These are phyloP conservation scores for Lutraria rhynchaena DNA, from an alignment of 1,140 invertebrate species.

Conservation along the genomic window DNA sequence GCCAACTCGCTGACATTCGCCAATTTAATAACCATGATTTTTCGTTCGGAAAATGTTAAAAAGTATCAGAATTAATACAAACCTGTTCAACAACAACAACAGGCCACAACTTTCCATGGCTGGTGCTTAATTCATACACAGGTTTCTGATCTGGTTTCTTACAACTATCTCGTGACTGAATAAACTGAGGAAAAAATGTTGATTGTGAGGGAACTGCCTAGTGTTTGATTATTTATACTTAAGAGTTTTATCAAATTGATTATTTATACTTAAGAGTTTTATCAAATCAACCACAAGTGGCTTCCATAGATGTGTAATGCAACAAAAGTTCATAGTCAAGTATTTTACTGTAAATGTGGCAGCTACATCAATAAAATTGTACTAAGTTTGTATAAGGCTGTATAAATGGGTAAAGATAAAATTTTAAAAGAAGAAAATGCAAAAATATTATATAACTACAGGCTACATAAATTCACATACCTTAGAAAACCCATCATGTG, in stretches of 20 bases:
- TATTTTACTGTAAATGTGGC: not conserved
- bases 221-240: too few species aligned
- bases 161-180: slow-evolving; percentile 63
- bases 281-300: too few species aligned
- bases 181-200: slow-evolving; percentile 65
- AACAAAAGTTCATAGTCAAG: too few species aligned
- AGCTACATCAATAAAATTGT: not conserved
- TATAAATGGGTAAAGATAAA: not conserved
- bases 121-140: slow-evolving; percentile 65
- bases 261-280: too few species aligned
- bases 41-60: not conserved
- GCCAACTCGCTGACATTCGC: too few species aligned
- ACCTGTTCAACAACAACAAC: slow-evolving; percentile 71
- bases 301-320: too few species aligned
- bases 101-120: slow-evolving; percentile 67
- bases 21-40: too few species aligned
- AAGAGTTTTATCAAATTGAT: too few species aligned
- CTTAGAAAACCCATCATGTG: slow-evolving; percentile 28
- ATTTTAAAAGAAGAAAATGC: not conserved
- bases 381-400: not conserved
- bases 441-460: not conserved
- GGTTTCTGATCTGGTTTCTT: slow-evolving; percentile 64
- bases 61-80: not conserved
- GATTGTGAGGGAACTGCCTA: too few species aligned
- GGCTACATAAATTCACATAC: not conserved